Conservation (phyloP, 1,140 invertebrate genomes). For the Megalopta genalis region DNA sequence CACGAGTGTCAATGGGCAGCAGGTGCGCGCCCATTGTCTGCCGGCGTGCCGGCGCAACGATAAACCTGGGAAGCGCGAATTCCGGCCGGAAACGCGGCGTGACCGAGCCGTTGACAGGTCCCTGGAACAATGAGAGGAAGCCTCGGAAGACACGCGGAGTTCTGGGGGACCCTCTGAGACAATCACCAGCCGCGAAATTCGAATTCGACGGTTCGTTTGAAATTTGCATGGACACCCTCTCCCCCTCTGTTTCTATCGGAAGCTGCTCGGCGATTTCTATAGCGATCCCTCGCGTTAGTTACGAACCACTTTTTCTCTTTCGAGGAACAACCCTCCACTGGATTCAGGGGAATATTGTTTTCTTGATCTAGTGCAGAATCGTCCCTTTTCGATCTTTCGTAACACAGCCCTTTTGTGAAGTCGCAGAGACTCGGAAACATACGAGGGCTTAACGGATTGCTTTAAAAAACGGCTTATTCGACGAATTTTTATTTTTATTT, state of each 20-base stretch:
- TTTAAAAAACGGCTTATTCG: too few relatives aligned
- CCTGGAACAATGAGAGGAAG: constrained; percentile 45
- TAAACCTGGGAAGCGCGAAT: constrained; percentile 54
- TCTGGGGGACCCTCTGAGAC: constrained; percentile 25
- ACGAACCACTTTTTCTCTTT: background rate
- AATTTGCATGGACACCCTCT: constrained; percentile 12
- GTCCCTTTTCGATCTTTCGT: background rate
- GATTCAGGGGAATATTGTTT: background rate
- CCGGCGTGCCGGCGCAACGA: constrained; percentile 47
- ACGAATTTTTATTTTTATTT: too few relatives aligned
- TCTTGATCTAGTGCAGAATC: background rate
- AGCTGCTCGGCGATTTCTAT: background rate
- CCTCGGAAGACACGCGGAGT: background rate
- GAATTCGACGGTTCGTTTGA: constrained; percentile 1
- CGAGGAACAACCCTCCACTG: background rate
- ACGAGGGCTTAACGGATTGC: too few relatives aligned
- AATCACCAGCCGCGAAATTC: constrained; percentile 32
- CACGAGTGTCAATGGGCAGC: constrained; percentile 63
- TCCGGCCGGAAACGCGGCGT: constrained; percentile 49
- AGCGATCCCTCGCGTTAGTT: background rate
- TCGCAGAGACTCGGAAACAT: too few relatives aligned
- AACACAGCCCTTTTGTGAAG: too few relatives aligned
- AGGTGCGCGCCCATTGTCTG: constrained; percentile 61
- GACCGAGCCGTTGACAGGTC: constrained; percentile 56
- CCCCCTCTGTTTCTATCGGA: background rate